phyloP scores from a whole-genome alignment of 1,140 invertebrate species.

The Diuraphis noxia region DNA sequence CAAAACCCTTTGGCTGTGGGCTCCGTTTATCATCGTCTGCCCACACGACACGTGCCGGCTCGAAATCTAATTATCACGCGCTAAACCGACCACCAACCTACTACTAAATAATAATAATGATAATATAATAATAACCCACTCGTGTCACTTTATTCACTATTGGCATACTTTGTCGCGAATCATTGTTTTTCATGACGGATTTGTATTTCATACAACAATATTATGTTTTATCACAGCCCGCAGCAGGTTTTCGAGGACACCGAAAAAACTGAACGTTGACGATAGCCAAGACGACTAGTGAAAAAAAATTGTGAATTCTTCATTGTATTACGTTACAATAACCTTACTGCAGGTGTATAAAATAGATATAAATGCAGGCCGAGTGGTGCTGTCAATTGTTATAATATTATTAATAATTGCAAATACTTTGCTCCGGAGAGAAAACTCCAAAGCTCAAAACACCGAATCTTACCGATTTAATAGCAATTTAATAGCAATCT shows the following conservation, averaged over 20 bases:
- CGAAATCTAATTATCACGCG: slow-evolving; percentile 13
- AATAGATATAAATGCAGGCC: neutral
- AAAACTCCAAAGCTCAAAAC: neutral
- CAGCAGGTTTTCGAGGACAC: neutral
- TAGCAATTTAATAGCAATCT: neutral
- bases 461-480: neutral
- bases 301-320: neutral
- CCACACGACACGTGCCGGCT: slow-evolving; percentile 14
- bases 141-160: neutral
- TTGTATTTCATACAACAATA: neutral
- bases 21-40: neutral
- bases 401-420: neutral
- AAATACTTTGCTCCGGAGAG: too few relatives aligned
- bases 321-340: neutral
- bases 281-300: neutral
- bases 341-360: too few relatives aligned
- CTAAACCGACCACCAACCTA: neutral
- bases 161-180: neutral
- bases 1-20: neutral
- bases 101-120: neutral
- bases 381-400: too few relatives aligned
- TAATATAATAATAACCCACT: neutral
- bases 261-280: neutral
- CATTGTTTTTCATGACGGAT: neutral
- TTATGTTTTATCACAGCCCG: neutral